Evolutionary conservation across 2,797 vertebrate species (phyloP).

Genomic region (Nothura maculosa): DNA sequence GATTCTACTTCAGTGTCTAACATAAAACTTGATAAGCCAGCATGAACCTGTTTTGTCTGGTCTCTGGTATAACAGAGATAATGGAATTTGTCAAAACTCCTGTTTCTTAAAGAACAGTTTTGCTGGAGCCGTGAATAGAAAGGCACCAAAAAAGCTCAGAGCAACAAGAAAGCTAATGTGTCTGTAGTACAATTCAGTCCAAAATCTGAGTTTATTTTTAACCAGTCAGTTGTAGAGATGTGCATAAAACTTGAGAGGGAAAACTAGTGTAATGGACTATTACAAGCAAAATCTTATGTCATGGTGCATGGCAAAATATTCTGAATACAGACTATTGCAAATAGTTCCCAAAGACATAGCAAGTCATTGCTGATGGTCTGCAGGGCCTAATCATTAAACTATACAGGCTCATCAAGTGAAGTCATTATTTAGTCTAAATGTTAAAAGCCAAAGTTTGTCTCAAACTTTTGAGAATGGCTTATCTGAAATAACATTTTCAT

Average conservation of each 20-base stretch:
- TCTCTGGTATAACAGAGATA: not conserved
- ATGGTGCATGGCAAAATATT: not conserved
- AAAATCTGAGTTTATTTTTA: not conserved
- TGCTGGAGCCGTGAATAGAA: not conserved
- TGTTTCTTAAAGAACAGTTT: not conserved
- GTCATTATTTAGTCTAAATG: not conserved
- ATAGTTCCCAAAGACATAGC: not conserved
- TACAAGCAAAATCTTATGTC: not conserved
- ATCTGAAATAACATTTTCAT: not conserved
- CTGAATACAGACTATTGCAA: not conserved
- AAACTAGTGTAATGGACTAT: not conserved
- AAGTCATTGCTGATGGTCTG: not conserved
- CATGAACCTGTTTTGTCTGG: not conserved
- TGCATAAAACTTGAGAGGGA: not conserved
- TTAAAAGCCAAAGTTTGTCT: not conserved
- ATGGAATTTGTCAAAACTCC: not conserved
- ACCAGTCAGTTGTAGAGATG: not conserved
- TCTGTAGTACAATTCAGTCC: not conserved
- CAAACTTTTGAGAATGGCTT: not conserved
- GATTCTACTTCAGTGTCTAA: not conserved
- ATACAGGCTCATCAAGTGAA: rapidly evolving
- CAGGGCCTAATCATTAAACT: not conserved
- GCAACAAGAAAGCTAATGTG: not conserved
- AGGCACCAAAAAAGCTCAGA: not conserved
- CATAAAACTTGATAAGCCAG: not conserved